These are phyloP conservation scores for Conops quadrifasciatus DNA, from an alignment of 2,888 invertebrate species.

Conservation along the genomic window DNA sequence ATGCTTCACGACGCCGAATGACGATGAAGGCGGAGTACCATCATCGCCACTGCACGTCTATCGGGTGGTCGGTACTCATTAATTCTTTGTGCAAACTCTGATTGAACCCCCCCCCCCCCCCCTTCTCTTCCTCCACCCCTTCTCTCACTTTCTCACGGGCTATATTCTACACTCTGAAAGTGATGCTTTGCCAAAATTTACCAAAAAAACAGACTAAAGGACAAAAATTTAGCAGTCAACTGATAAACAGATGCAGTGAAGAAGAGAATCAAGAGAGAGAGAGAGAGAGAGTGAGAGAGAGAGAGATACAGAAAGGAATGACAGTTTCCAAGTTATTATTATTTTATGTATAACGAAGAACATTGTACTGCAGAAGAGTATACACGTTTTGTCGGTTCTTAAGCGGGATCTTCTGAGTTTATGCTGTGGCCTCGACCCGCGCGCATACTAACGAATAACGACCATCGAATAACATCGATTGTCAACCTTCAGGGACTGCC, in stretches of 20 bases:
- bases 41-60: no score
- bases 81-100: slow-evolving; percentile 41
- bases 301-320: background rate
- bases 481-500: no score
- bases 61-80: slow-evolving; percentile 46
- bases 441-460: background rate
- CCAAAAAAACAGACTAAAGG: no score
- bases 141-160: no score
- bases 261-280: background rate
- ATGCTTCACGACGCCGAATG: slow-evolving; percentile 42
- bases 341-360: slow-evolving; percentile 5
- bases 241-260: no score
- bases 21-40: slow-evolving; percentile 42
- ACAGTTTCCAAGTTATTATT: background rate
- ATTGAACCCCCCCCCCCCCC: no score
- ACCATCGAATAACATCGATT: background rate
- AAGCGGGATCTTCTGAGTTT: background rate
- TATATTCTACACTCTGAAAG: no score
- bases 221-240: no score
- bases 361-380: background rate
- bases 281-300: background rate
- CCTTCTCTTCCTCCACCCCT: no score
- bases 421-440: background rate
- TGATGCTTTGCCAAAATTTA: no score
- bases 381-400: background rate